Evolutionary conservation across 2,113 vertebrate genomes (phyloP).

Genomic region (Ammodytes marinus): DNA sequence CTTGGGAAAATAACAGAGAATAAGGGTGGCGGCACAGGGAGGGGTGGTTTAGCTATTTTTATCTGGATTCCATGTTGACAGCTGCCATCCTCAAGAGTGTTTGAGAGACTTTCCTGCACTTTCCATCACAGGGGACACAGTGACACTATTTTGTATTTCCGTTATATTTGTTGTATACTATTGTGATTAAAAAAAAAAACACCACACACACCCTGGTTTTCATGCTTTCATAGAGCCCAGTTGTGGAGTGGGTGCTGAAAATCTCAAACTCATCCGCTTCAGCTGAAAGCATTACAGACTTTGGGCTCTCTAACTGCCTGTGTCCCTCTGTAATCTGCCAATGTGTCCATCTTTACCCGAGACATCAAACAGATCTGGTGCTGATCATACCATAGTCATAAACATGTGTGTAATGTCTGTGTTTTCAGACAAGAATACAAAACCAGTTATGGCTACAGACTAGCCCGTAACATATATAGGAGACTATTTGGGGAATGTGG

Average conservation of each 20-base stretch:
- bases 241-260: constrained; percentile 54
- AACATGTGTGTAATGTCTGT: not conserved
- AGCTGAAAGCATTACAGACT: constrained; percentile 63
- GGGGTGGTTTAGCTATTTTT: constrained; percentile 73
- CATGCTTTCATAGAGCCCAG: constrained; percentile 42
- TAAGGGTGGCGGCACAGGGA: constrained; percentile 24
- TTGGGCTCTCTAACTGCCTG: constrained; percentile 25
- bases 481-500: constrained; percentile 16
- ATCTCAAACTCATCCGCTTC: constrained; percentile 70
- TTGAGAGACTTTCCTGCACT: constrained; percentile 43
- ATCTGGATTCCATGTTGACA: constrained; percentile 75
- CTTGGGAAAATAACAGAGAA: constrained; percentile 8
- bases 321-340: constrained; percentile 43
- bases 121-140: constrained; percentile 19
- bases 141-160: not conserved
- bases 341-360: constrained; percentile 37
- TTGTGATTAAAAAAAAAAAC: not conserved
- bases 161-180: not conserved
- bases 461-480: constrained; percentile 1
- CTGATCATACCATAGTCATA: not conserved
- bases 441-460: not conserved
- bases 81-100: constrained; percentile 66
- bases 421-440: not conserved
- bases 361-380: constrained; percentile 2
- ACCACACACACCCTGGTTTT: constrained; percentile 2